Evolutionary conservation across 1,140 invertebrate genomes (phyloP), one percentile per base, ranked within the genome.

Genomic region (Stenopsyche tienmushanensis): DNA sequence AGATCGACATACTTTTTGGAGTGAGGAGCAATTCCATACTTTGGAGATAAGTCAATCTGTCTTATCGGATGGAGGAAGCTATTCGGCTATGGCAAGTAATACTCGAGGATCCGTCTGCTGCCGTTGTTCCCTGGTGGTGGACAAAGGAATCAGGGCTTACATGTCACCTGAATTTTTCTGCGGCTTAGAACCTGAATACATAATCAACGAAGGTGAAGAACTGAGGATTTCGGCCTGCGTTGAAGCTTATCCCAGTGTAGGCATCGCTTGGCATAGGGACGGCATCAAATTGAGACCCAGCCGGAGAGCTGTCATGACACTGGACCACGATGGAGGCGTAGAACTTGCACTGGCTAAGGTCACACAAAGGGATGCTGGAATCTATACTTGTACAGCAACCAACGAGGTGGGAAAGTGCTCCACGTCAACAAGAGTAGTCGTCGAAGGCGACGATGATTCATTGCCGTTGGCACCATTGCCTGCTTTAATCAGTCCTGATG

Each of bases 301-400:
- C 64, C 83, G 92, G 52, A 82, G 85, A 42, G 84, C 88, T 17
- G 80, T 88, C 20, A 90, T 91, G 82, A 89, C 88, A 0, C 77
- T 92, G 34, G 87, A 89, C 66, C 82, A 87, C 41, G 93, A 95
- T 68, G 93, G 93, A 0, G 84, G 83, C 18, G 86, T 92, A 2
- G 88, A 91, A 71, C 78, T 95, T 3, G 83, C 86, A 1, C 81
- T 95, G 52, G 82, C 84, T 3, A 80, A 84, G 18, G 82, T 89
- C 0, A 87, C 84, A 0, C 47, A 72, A 1, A 76, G 86, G 20
- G 95, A 97, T 76, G 86, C 86, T 1, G 96, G 94, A 10, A 81
- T 88, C n/a, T 98, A 97, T 76, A 88, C 85, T 0, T 96, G 93
- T 68, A 86, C 87, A 0, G 94, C 94, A 1, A 86, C 85, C 5